phyloP scores from a whole-genome alignment of 2,797 vertebrate species.

The Sebastes hubbsi region DNA sequence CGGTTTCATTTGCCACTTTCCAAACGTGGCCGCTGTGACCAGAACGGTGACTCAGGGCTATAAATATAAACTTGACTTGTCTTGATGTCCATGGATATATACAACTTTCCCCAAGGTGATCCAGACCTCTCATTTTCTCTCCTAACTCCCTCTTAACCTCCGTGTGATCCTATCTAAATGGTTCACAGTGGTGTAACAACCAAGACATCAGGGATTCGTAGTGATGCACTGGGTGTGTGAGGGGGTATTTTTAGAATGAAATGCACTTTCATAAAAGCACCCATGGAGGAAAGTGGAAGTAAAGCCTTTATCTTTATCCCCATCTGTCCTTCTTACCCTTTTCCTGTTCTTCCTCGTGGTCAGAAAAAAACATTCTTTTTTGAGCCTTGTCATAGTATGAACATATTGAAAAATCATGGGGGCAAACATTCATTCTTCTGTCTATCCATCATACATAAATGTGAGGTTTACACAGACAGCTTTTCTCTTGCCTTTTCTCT shows the following conservation, averaged over 20 bases:
- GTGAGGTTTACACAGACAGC: neutral
- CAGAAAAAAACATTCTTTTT: neutral
- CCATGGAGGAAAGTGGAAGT: constrained; percentile 18
- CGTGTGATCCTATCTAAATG: constrained; percentile 36
- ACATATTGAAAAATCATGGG: neutral
- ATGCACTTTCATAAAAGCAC: constrained; percentile 41
- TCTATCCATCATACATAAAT: neutral
- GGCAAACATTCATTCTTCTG: neutral
- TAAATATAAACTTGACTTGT: constrained; percentile 2
- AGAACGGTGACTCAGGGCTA: neutral
- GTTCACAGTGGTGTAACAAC: constrained; percentile 27
- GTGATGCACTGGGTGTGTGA: constrained; percentile 2
- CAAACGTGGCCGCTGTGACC: neutral
- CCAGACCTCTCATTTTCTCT: constrained; percentile 24
- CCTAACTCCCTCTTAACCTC: constrained; percentile 47
- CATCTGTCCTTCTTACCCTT: neutral
- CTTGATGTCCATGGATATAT: constrained; percentile 18
- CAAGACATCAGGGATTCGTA: constrained; percentile 27
- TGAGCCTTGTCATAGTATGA: neutral
- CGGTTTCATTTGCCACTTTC: neutral
- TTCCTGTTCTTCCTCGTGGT: neutral
- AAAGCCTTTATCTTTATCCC: constrained; percentile 14
- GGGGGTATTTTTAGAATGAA: constrained; percentile 60
- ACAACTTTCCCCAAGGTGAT: constrained; percentile 27
- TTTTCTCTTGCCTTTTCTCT: neutral